Evolutionary conservation across 2,888 invertebrate genomes (phyloP).

Genomic region (Cyclophora punctaria): DNA sequence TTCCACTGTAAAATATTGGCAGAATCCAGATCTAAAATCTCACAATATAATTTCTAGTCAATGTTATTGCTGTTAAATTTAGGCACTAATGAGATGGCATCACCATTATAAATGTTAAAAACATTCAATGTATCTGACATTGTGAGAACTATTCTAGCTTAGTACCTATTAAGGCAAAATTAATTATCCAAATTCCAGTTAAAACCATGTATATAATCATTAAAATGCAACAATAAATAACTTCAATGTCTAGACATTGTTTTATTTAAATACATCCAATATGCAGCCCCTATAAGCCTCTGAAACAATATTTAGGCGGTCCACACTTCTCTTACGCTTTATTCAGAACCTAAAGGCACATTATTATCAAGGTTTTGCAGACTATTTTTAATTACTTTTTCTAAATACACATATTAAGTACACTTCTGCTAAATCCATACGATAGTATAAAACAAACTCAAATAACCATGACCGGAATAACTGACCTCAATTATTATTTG

Average conservation of each 20-base stretch:
- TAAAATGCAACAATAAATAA: not conserved
- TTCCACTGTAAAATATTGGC: conserved; percentile 12
- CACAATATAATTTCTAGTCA: conserved; percentile 7
- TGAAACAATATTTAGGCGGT: not conserved
- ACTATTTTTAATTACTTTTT: conserved; percentile 19
- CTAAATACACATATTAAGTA: conserved; percentile 14
- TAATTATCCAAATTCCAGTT: not conserved
- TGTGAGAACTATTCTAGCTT: not conserved
- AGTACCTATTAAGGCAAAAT: conserved; percentile 10
- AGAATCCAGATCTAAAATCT: conserved; percentile 15
- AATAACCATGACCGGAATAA: conserved; percentile 26
- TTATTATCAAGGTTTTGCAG: conserved; percentile 5
- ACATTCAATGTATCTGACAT: not conserved
- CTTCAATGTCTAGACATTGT: not conserved
- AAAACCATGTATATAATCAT: not conserved
- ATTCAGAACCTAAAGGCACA: conserved; percentile 6
- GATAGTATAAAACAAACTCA: conserved; percentile 15
- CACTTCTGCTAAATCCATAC: conserved; percentile 14
- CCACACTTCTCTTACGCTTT: not conserved
- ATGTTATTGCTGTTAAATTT: not conserved
- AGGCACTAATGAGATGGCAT: not conserved
- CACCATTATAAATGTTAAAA: not conserved
- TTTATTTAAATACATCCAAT: not conserved
- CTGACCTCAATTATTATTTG: conserved; percentile 19
- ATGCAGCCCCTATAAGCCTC: not conserved